Evolutionary conservation across 2,888 invertebrate genomes (phyloP), one percentile per base, ranked within the genome.

Genomic region (Chrysolina haemoptera): DNA sequence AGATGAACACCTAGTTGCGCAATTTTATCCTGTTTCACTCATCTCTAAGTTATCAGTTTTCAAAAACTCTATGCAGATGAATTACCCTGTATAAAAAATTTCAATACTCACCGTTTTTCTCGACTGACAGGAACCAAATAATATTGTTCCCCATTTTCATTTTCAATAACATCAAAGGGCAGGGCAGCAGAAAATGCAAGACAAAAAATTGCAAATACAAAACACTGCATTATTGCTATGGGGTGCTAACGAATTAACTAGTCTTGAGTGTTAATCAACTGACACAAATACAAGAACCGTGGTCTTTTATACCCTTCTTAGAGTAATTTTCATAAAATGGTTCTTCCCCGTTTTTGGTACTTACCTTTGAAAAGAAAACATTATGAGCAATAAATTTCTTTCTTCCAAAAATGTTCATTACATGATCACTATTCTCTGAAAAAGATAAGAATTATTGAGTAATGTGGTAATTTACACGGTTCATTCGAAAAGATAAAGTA

Each of bases 111-210:
- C 79, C 79, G 76, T 59, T 68, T 77, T 64, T 68, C 70, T 59
- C 79, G 64, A 35, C 62, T 66, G 8, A 76, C 35, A 18, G 79
- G 77, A 12, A 79, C 67, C 22, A 73, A 1, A 63, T 75, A 73
- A 59, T 70, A 77, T 18, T 77, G 53, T 40, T 78, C 41, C 0
- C 78, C 78, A 59, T 77, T 55, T 62, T 73, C 74, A 66, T 79
- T 74, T 68, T 76, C 79, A 6, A 71, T 35, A 9, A 77, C 50
- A 9, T 78, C 76, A n/a, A 74, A 50, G 6, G 79, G 77, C 14
- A 74, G n/a, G n/a, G 79, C 79, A 50, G 55, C 50, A 41, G 62
- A 69, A 9, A 68, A 72, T 14, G 69, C 75, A 27, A 76, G 20
- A 27, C 66, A 66, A 12, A 76, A 55, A 20, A 70, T 70, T 20